Base-by-base conservation (phyloP, 2,113 vertebrate genomes). In the Dicerorhinus sumatrensis region DNA sequence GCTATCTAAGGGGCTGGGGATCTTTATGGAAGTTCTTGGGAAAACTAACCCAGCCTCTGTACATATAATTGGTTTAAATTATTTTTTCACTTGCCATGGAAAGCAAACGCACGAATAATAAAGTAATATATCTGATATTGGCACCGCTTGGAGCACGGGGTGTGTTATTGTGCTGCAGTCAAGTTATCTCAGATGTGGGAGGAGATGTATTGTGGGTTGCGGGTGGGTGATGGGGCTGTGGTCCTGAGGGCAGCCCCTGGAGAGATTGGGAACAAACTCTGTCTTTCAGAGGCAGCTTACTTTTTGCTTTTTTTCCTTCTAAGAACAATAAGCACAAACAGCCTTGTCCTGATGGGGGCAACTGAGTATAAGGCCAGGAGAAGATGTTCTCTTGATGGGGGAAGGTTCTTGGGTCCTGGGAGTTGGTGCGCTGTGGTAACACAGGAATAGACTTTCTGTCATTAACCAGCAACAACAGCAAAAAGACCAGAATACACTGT, bases 61-160 rank as follows among this genome's bases (percentile, higher is more conserved):
- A 98, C 98, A 98, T 98, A 98, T 93, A 93, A 98, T 95, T 36
- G 94, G 97, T 98, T 99, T 98, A 98, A 99, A 98, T 98, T 99
- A 98, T 98, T 98, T 99, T 99, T 98, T 98, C 98, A 99, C 97
- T 98, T 98, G 97, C 98, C 98, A 96, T 98, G 98, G 98, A 98
- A 98, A 93, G 90, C 92, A 94, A 98, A 94, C 81, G 73, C 98
- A 89, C 54, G 63, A 75, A 89, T 48, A 94, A 98, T 97, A 98
- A 98, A 98, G 94, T 79, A 54, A 93, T 94, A 46, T 96, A 67
- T 7, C 29, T 92, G 94, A 75, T 73, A 79, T 65, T 69, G 97
- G 96, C 85, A 31, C 65, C 70, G 85, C 75, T 39, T 36, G 70
- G 76, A 88, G 80, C 77, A 6, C 2, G 27, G 75, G 76, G 23